Evolutionary conservation across 2,113 vertebrate genomes (phyloP).

Genomic region (Brienomyrus longianalis): DNA sequence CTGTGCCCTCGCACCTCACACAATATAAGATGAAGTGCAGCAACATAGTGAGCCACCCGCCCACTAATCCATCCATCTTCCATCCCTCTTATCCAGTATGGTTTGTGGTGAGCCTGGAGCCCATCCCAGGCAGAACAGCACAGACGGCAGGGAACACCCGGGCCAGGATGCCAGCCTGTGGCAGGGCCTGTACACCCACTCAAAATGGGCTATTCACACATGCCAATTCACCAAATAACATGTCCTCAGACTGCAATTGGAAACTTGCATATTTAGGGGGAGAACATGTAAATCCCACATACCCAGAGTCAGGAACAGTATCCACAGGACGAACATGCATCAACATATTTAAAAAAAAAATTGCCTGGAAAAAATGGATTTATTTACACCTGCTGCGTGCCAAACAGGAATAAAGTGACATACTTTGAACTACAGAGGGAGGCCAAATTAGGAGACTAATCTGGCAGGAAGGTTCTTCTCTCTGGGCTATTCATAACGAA

Average conservation of each 20-base stretch:
- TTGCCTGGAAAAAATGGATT: background rate
- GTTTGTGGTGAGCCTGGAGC: background rate
- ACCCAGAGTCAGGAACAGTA: background rate
- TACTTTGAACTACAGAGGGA: background rate
- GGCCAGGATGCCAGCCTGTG: background rate
- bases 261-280: background rate
- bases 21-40: background rate
- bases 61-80: background rate
- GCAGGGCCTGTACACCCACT: background rate
- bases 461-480: constrained; percentile 17
- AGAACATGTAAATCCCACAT: background rate
- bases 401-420: background rate
- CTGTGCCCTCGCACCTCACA: background rate
- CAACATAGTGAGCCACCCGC: background rate
- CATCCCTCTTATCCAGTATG: background rate
- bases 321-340: background rate
- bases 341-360: background rate
- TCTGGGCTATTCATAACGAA: constrained; percentile 21
- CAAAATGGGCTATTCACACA: background rate
- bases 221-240: background rate
- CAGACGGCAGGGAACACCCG: background rate
- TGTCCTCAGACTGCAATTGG: background rate
- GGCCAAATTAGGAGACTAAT: constrained; percentile 8
- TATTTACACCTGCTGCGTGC: background rate
- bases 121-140: background rate